Evolutionary conservation across 2,113 vertebrate genomes (phyloP).

Genomic region (Sphyrna mokarran): DNA sequence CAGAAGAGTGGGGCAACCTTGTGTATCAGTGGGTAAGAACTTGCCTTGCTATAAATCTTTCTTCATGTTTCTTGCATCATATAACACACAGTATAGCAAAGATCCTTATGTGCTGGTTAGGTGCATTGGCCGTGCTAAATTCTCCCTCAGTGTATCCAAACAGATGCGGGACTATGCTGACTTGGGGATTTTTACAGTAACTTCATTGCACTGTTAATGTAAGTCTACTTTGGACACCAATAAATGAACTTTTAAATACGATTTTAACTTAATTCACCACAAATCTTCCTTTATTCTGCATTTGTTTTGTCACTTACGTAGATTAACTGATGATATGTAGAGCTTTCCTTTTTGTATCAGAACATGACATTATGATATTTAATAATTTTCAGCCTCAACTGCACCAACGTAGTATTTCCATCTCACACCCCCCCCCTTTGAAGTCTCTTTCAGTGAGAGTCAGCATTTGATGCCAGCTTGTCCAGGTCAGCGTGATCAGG

Average conservation of each 20-base stretch:
- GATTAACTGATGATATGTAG: background rate
- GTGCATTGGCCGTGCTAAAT: too few species aligned
- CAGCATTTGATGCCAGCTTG: background rate
- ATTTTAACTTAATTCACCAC: background rate
- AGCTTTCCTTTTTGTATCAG: background rate
- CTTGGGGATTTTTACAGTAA: too few species aligned
- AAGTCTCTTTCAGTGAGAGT: background rate
- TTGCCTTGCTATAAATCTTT: slow-evolving; percentile 38
- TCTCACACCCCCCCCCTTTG: background rate
- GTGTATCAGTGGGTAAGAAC: slow-evolving; percentile 93
- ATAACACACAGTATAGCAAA: background rate
- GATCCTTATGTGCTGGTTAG: background rate
- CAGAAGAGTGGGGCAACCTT: slow-evolving; percentile 94
- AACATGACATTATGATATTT: background rate
- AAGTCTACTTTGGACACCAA: too few species aligned
- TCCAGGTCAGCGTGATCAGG: background rate
- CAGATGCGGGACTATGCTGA: too few species aligned
- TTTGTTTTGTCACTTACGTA: background rate
- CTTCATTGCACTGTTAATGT: too few species aligned
- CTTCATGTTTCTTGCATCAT: background rate
- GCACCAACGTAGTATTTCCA: background rate
- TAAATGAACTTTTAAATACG: background rate
- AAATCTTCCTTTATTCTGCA: background rate
- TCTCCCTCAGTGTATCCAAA: too few species aligned
- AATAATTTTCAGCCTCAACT: background rate